Evolutionary conservation across 2,888 invertebrate genomes (phyloP), one percentile per base, ranked within the genome.

Genomic region (Tupiocoris notatus): DNA sequence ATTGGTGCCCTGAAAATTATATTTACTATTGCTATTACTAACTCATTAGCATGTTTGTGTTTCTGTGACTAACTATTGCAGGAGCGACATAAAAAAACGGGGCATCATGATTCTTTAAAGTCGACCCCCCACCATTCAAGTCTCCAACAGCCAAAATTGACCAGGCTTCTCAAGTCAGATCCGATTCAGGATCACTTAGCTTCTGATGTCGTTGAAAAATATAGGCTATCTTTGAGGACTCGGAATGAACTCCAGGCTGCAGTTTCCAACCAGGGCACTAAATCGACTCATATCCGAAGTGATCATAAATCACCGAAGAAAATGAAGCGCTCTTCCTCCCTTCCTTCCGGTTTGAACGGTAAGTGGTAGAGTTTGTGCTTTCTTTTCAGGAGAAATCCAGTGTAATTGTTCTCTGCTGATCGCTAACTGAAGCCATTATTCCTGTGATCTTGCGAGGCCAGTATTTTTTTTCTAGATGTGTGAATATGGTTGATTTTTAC

Each of bases 331-430:
- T 62, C 73, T n/a, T 61, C 62, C 1, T 73, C 73, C 2, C 73
- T 73, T 25, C 73, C 73, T 12, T 54, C 62, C 1, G 73, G 73
- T 1, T 39, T 73, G 21, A 63, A 63, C 23, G 73, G 73, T 73
- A 20, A 54, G 73, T 61, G 1, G 20, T 18, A 20, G 39, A 39
- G 39, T 12, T 39, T 39, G 12, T 12, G 39, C 6, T 39, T 39
- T 3, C 39, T 39, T n/a, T n/a, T n/a, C n/a, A n/a, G n/a, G n/a
- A n/a, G n/a, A n/a, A n/a, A n/a, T n/a, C n/a, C n/a, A n/a, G n/a
- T n/a, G n/a, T n/a, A n/a, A n/a, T n/a, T n/a, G n/a, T n/a, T n/a
- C n/a, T n/a, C n/a, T n/a, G n/a, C n/a, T n/a, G n/a, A n/a, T n/a
- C n/a, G n/a, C n/a, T n/a, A n/a, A n/a, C n/a, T n/a, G n/a, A n/a